phyloP scores from a whole-genome alignment of 2,113 vertebrate species.

The Gila orcuttii region DNA sequence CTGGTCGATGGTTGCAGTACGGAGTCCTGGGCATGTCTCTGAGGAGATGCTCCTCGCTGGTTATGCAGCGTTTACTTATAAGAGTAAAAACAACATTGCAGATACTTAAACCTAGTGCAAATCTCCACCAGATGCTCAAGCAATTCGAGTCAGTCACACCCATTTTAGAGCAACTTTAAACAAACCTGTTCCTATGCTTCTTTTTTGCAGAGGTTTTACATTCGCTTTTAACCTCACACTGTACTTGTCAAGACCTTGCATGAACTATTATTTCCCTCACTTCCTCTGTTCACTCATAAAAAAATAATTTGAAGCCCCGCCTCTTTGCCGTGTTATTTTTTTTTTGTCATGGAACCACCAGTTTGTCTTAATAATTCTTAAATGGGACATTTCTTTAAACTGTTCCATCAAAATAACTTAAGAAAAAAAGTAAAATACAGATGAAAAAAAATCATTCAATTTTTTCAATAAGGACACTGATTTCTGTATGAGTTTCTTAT shows the following conservation, averaged over 20 bases:
- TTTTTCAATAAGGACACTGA: not conserved
- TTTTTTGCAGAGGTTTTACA: not conserved
- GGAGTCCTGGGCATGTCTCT: constrained; percentile 11
- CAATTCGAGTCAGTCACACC: not conserved
- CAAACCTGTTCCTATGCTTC: not conserved
- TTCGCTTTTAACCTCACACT: not conserved
- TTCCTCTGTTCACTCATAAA: not conserved
- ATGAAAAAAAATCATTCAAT: not conserved
- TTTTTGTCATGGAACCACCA: not conserved
- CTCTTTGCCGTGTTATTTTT: not conserved
- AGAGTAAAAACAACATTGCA: constrained; percentile 15
- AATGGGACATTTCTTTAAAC: not conserved
- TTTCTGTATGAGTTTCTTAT: not conserved
- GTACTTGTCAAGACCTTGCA: not conserved
- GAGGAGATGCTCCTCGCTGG: constrained; percentile 43
- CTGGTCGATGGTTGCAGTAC: not conserved
- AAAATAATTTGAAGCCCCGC: not conserved
- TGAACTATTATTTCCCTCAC: not conserved
- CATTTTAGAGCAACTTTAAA: not conserved
- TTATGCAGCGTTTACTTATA: constrained; percentile 34
- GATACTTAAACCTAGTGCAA: constrained; percentile 8
- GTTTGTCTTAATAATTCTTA: not conserved
- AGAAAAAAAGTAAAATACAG: not conserved
- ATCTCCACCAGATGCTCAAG: constrained; percentile 14
- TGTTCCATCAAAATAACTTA: not conserved